Base-by-base conservation (phyloP, 2,888 invertebrate species). In the Mimachlamys varia region DNA sequence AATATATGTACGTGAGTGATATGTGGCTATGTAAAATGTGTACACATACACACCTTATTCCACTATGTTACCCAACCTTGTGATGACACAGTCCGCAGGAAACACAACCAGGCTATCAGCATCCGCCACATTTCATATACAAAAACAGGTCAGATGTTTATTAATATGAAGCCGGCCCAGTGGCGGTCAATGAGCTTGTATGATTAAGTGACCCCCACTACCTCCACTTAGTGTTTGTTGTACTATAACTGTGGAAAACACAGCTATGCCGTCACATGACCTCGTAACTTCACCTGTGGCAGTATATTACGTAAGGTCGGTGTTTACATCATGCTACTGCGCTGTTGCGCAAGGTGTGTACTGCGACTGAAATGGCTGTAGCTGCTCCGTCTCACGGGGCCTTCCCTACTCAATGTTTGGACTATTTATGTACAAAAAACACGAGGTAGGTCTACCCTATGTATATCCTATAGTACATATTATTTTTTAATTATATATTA, bases 341-440 rank as follows among this genome's bases (percentile, higher is more conserved):
- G 58, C 58, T 58, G 58, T 58, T 58, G 58, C 58, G 58, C n/a
- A 58, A 58, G 58, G 58, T 58, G 58, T 58, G 7, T 58, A n/a
- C 10, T 58, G 53, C 53, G 2, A 53, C 53, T 19, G 19, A 12
- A 15, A 53, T 53, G 53, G 53, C 53, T 15, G 53, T 53, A 53
- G 53, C 53, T 19, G 5, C 53, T 53, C 53, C 12, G 19, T 53
- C 15, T 50, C 50, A 13, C 15, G 17, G 1, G 53, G 53, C 53
- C 53, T 53, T 53, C 53, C 53, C 5, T 17, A 10, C 19, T 19
- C 3, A 53, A 2, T 19, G 53, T 53, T 53, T 53, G 53, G 53
- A 53, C 53, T 17, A 53, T 53, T 15, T 2, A 2, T 5, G 53
- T 13, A 13, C 53, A 17, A 2, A 53, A 53, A 53, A 53, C 19